Evolutionary conservation across 2,113 vertebrate species (phyloP).

Genomic region (Larimichthys polyactis): DNA sequence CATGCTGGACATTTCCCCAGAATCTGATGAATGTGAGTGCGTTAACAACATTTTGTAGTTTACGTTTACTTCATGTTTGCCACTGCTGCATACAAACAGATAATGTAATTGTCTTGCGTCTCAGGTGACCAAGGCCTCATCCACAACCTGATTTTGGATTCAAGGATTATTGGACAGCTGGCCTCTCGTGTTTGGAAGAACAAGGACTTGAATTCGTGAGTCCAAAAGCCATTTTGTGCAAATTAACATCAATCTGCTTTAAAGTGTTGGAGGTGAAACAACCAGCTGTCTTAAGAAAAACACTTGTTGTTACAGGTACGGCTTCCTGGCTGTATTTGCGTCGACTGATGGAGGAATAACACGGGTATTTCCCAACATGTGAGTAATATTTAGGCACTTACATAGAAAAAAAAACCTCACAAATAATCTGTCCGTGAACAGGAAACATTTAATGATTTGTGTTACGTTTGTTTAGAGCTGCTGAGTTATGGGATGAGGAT

Average conservation of each 20-base stretch:
- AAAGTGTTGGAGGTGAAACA: neutral
- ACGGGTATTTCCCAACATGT: conserved; percentile 95
- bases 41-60: neutral
- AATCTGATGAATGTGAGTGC: conserved; percentile 95
- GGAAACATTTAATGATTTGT: neutral
- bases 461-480: conserved; percentile 85
- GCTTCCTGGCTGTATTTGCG: conserved; percentile 96
- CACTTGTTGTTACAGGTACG: conserved; percentile 86
- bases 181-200: conserved; percentile 95
- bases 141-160: conserved; percentile 97
- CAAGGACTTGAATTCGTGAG: conserved; percentile 95
- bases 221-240: conserved; percentile 5
- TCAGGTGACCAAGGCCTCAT: conserved; percentile 95
- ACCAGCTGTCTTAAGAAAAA: neutral
- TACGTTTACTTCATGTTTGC: neutral
- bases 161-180: conserved; percentile 93
- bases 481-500: conserved; percentile 95
- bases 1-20: conserved; percentile 97
- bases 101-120: conserved; percentile 22
- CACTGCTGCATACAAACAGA: neutral
- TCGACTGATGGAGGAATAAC: conserved; percentile 97
- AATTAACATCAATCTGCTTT: neutral
- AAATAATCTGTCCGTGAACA: neutral
- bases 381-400: conserved; percentile 70
- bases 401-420: neutral